Evolutionary conservation across 2,888 invertebrate species (phyloP), one percentile per base, ranked within the genome.

Genomic region (Podotricha telesiphe): DNA sequence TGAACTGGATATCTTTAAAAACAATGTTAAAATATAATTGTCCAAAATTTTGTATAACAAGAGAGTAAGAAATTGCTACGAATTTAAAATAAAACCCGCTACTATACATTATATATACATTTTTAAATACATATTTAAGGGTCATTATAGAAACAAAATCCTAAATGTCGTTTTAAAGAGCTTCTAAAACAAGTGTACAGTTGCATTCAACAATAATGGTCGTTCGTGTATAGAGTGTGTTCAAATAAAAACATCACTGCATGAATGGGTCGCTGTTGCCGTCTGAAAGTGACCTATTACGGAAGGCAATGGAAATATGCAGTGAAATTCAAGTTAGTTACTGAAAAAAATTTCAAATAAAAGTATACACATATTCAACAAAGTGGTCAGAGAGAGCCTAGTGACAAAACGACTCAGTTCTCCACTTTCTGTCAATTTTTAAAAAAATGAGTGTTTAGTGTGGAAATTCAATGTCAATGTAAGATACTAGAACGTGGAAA

Each of bases 231-330:
- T 45, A 61, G n/a, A n/a, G 62, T 37, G 19, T 62, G 80, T 77
- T 81, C 83, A 82, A 86, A 87, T 88, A 88, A 89, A 91, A 90
- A 87, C 86, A 80, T 86, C 82, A 79, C 82, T 81, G 86, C 86
- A 88, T 91, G 85, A 91, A 91, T 90, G 87, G 87, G 74, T 79
- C 84, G 81, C 85, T 91, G 91, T 91, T 86, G 77, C 77, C 80
- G 77, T 78, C 78, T 79, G 78, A 72, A 63, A 73, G 67, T 69
- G 78, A 68, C 71, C 74, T 80, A 88, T 84, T 88, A 86, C 79
- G 82, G 84, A 77, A 78, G 67, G 71, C 50, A 53, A 78, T 82
- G 62, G 77, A 70, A 62, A 75, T 74, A 37, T 56, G 59, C 53
- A 61, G 59, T 51, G 19, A 59, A 59, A n/a, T 11, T 28, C 8